Percentiles rank a stretch among this genome's conserved stretches.
Evolutionary conservation across 1,140 invertebrate species (phyloP).

Genomic region (Apis cerana): DNA sequence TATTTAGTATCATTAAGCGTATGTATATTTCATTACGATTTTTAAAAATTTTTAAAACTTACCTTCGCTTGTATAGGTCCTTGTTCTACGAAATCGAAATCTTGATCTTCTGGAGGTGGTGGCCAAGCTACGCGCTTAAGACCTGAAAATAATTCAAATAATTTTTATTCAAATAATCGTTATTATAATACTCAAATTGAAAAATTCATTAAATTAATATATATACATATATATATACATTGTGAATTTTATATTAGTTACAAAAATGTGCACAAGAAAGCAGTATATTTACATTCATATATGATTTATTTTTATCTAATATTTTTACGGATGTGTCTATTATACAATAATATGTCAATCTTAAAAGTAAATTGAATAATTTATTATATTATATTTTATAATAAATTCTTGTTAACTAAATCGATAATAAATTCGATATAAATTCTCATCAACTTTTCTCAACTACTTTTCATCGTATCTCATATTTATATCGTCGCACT

Average conservation of each 20-base stretch:
- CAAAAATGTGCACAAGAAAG: too few species aligned
- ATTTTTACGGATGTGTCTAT: too few species aligned
- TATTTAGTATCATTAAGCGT: constrained; percentile 2
- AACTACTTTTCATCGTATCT: neutral
- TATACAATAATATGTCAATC: too few species aligned
- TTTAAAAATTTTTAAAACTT: constrained; percentile 44
- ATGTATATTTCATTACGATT: neutral
- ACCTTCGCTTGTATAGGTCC: constrained; percentile 82
- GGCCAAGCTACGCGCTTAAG: constrained; percentile 92
- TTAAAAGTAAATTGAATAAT: too few species aligned
- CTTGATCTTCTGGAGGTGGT: constrained; percentile 86
- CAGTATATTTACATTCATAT: neutral
- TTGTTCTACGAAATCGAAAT: constrained; percentile 81
- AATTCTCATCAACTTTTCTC: neutral
- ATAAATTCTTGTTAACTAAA: too few species aligned
- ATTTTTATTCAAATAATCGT: neutral
- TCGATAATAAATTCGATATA: neutral
- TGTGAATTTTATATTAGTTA: neutral
- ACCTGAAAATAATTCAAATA: constrained; percentile 80
- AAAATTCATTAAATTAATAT: neutral
- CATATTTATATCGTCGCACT: neutral
- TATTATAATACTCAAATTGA: neutral
- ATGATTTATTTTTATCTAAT: neutral
- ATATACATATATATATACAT: neutral
- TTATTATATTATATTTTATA: too few species aligned